Conservation (phyloP, 2,113 vertebrate species). For the Zosterops hypoxanthus region DNA sequence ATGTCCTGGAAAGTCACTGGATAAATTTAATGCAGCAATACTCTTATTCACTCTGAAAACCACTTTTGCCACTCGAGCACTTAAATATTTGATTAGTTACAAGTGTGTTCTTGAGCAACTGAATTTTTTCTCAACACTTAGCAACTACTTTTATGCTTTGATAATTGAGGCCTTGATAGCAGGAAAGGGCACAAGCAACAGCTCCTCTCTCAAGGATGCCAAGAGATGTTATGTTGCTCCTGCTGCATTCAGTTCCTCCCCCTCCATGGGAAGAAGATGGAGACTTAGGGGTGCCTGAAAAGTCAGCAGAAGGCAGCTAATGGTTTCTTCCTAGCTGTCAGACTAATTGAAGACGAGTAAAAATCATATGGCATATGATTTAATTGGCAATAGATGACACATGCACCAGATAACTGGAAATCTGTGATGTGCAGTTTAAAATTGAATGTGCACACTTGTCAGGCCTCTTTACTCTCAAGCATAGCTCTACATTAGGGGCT, state of each 20-base stretch:
- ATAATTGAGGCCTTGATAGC: not conserved
- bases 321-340: not conserved
- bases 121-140: not conserved
- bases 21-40: not conserved
- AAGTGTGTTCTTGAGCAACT: not conserved
- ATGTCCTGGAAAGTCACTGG: not conserved
- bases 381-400: not conserved
- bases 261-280: not conserved
- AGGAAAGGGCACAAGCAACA: not conserved
- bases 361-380: not conserved
- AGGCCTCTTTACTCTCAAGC: not conserved
- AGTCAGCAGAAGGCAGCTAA: not conserved
- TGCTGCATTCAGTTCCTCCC: not conserved
- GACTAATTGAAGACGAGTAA: not conserved
- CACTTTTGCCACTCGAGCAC: not conserved
- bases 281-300: not conserved
- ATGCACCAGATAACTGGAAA: not conserved
- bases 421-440: not conserved
- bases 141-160: not conserved
- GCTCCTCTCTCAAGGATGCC: not conserved
- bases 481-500: not conserved
- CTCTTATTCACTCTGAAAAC: not conserved
- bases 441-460: not conserved
- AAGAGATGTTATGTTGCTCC: not conserved
- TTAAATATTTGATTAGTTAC: not conserved